Base-by-base conservation (phyloP, 1,140 invertebrate species). In the Eumeta japonica region DNA sequence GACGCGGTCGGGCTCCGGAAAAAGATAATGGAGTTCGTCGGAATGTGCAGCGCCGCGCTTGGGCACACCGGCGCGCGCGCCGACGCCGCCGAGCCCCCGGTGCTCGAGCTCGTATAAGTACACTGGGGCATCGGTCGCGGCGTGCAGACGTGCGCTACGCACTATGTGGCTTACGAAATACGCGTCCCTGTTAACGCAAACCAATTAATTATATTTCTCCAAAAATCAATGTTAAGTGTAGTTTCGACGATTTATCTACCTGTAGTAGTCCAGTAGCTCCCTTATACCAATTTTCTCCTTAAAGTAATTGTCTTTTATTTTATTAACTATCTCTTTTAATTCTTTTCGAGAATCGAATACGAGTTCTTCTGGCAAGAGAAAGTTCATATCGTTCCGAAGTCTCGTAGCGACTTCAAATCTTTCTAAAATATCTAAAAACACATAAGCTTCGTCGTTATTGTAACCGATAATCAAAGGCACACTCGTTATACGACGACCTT, bases 381-480 rank as follows among this genome's bases (percentile, higher is more conserved):
- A 43, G 10, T 32, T 45, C 14, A 55, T 35, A n/a, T 56, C 46
- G 16, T 32, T 48, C 3, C 35, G 10, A 16, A 62, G 39, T 39
- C 36, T 62, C 13, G 30, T 48, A 0, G 45, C 4, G 17, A 56
- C 43, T 7, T 49, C 52, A 4, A 35, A 39, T 19, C 52, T 45
- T 33, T 52, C 55, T 2, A 74, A 33, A 19, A 49, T 38, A 11
- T 50, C 48, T 1, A 49, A 37, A 33, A 74, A 70, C 10, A 74
- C 42, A 16, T 74, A 74, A 2, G 52, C 70, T 41, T 74, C 70
- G 13, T 74, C 48, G 10, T 32, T 58, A 24, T 61, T 70, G 32
- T 61, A 68, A n/a, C 70, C 70, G 11, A 68, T 61, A 3, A 74
- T 57, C 18, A 63, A 41, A 1, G 70, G 70, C 16, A 70, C 58